Evolutionary conservation across 2,888 invertebrate species (phyloP).

Genomic region (Girardia tigrina): DNA sequence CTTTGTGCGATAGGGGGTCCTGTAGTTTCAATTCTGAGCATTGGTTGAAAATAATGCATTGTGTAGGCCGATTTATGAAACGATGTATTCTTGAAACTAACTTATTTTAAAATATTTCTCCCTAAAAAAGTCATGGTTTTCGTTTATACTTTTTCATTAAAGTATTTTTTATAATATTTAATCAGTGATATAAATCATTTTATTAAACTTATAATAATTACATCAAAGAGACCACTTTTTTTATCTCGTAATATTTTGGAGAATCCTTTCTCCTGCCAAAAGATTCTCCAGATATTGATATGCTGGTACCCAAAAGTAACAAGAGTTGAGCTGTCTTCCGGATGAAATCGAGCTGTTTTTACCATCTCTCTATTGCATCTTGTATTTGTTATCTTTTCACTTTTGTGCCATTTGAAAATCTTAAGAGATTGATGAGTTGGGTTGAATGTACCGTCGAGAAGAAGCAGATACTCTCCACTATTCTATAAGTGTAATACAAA

Average conservation of each 20-base stretch:
- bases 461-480: conserved; percentile 73
- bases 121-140: too few species aligned
- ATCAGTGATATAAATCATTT: too few species aligned
- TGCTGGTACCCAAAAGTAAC: conserved; percentile 81
- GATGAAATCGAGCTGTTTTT: conserved; percentile 75
- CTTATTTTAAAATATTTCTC: too few species aligned
- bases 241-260: conserved; percentile 62
- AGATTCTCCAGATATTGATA: conserved; percentile 72
- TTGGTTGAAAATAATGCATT: too few species aligned
- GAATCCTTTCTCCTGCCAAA: conserved; percentile 39
- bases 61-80: too few species aligned
- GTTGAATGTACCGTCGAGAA: conserved; percentile 75
- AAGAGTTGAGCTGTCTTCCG: conserved; percentile 72
- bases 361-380: conserved; percentile 79
- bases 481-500: conserved; percentile 56
- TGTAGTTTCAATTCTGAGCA: too few species aligned
- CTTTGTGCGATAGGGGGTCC: too few species aligned
- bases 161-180: too few species aligned
- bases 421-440: conserved; percentile 56
- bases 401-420: conserved; percentile 86
- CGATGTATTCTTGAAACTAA: too few species aligned
- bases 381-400: conserved; percentile 76
- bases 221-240: conserved; percentile 44
- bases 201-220: too few species aligned
- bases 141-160: too few species aligned